Conservation (phyloP, 2,888 invertebrate species). For the Myopa tessellatipennis region DNA sequence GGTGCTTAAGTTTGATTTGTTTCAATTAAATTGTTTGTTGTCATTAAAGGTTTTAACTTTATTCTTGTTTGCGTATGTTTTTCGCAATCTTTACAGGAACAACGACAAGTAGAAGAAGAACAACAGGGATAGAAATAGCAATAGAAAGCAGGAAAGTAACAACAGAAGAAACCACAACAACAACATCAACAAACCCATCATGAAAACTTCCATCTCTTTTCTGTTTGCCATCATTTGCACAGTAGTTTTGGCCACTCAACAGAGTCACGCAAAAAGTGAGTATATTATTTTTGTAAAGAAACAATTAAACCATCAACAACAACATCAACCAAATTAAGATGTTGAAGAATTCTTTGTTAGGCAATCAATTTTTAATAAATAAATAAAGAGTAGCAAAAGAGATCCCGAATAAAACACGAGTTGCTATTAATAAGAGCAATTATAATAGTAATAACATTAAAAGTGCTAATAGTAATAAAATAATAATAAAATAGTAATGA, state of each 20-base stretch:
- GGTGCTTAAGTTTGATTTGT: too few species aligned
- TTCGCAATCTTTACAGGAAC: slow-evolving; percentile 46
- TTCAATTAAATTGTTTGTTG: too few species aligned
- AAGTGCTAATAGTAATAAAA: too few species aligned
- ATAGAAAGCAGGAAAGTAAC: neutral
- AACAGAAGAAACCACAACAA: neutral
- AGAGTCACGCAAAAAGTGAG: slow-evolving; percentile 67
- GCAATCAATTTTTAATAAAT: too few species aligned
- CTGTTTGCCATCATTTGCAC: slow-evolving; percentile 64
- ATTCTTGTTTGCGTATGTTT: neutral
- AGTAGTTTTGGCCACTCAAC: slow-evolving; percentile 64
- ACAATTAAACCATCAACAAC: too few species aligned
- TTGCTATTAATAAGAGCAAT: too few species aligned
- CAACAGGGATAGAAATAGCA: neutral
- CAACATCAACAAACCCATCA: slow-evolving; percentile 48
- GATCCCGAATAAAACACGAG: too few species aligned
- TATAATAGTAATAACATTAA: too few species aligned
- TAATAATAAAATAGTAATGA: too few species aligned
- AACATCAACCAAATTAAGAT: too few species aligned
- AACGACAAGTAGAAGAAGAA: slow-evolving; percentile 22
- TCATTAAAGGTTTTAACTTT: neutral
- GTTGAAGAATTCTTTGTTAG: too few species aligned
- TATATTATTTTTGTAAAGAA: slow-evolving; percentile 40
- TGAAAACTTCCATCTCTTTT: slow-evolving; percentile 65
- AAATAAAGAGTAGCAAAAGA: too few species aligned